Evolutionary conservation across 2,797 vertebrate species (phyloP).

Genomic region (Mycteria americana): DNA sequence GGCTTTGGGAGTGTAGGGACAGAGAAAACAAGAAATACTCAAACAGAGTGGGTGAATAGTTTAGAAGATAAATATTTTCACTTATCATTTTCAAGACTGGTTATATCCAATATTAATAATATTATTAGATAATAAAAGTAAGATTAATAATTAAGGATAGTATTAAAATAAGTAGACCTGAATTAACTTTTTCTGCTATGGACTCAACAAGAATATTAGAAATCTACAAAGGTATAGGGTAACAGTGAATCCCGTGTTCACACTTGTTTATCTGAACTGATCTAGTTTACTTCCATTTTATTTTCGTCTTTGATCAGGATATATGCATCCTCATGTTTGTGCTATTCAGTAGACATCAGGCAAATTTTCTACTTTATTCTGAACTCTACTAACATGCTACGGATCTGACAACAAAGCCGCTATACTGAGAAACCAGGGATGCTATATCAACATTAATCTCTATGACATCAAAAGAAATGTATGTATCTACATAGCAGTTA

Average conservation of each 20-base stretch:
- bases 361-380: not conserved
- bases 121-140: not conserved
- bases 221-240: not conserved
- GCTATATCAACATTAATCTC: not conserved
- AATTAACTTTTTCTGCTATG: not conserved
- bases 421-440: not conserved
- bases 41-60: not conserved
- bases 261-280: not conserved
- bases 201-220: not conserved
- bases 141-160: not conserved
- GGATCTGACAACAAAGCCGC: not conserved
- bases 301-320: not conserved
- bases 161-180: not conserved
- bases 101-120: not conserved
- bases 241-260: not conserved
- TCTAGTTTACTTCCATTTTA: not conserved
- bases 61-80: not conserved
- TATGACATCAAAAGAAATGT: not conserved
- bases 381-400: not conserved
- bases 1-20: not conserved
- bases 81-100: not conserved
- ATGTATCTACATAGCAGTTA: not conserved
- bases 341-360: not conserved
- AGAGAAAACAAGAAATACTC: not conserved
- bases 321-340: not conserved